Base-by-base conservation (phyloP, 2,113 vertebrate genomes). In the Trachemys scripta region DNA sequence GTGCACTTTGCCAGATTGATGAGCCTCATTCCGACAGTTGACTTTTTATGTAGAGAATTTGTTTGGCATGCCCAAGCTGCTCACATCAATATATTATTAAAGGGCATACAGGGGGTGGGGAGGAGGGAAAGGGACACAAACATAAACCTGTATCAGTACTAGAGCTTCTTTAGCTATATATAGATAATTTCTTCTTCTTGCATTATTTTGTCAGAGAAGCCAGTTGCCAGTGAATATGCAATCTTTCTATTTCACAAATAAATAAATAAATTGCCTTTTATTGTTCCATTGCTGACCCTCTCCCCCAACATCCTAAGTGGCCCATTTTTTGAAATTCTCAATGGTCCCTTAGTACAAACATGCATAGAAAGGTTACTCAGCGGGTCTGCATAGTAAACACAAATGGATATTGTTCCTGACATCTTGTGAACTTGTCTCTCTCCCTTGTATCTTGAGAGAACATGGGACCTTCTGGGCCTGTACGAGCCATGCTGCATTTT, bases 341-440 rank as follows among this genome's bases (percentile, higher is more conserved):
- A 47, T 85, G 96, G 98, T 97, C 96, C 87, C 95, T 95, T 96
- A 96, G 97, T 97, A 98, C 94, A 97, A 98, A 98, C 96, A 98
- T 96, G 96, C 97, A 91, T 94, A 96, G 94, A 97, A 96, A 98
- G 97, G 97, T 98, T 96, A 93, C 98, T 98, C 97, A 87, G 97
- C 80, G 84, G 97, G 97, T 98, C 98, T 98, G 98, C 97, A 98
- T 97, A 97, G 97, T 97, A 98, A 98, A 98, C 98, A 98, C 96
- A 98, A 98, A 98, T 97, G 97, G 98, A 98, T 98, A 99, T 98
- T 98, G 98, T 99, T 99, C 97, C 94, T 99, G 99, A 99, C 99
- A 98, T 98, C 98, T 98, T 98, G 98, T 98, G 98, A 99, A 98
- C 98, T 98, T 98, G 98, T 98, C 98, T 98, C 98, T 97, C 95